Conservation (phyloP, 2,113 vertebrate genomes). For the Plecotus auritus region DNA sequence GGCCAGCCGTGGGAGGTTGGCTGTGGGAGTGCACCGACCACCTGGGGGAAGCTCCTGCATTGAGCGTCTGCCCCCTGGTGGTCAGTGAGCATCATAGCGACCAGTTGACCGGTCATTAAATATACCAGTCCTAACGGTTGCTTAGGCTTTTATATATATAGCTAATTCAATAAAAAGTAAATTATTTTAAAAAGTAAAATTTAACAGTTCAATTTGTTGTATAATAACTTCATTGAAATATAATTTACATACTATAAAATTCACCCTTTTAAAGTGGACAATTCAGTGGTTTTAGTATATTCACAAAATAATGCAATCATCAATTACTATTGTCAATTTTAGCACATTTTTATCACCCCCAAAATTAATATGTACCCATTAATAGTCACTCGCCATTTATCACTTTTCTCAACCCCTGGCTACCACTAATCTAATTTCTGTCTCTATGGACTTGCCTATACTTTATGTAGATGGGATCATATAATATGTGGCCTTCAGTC, state of each 20-base stretch:
- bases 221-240: not conserved
- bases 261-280: not conserved
- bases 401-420: not conserved
- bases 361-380: not conserved
- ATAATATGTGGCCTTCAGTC: not conserved
- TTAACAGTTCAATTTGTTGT: not conserved
- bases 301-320: not conserved
- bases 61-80: no score
- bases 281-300: not conserved
- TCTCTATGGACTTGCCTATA: not conserved
- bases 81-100: no score
- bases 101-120: no score
- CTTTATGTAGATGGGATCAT: not conserved
- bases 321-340: not conserved
- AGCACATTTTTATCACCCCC: not conserved
- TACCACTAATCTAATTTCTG: not conserved
- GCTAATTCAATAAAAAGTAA: not conserved
- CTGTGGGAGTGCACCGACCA: no score
- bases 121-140: no score
- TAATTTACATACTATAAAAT: not conserved
- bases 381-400: not conserved
- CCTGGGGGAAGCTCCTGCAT: no score
- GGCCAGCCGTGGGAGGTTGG: no score
- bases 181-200: conserved; percentile 14
- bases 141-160: no score